These are phyloP conservation scores for Actenoides hombroni DNA, from an alignment of 2,113 vertebrate species.

Conservation along the genomic window DNA sequence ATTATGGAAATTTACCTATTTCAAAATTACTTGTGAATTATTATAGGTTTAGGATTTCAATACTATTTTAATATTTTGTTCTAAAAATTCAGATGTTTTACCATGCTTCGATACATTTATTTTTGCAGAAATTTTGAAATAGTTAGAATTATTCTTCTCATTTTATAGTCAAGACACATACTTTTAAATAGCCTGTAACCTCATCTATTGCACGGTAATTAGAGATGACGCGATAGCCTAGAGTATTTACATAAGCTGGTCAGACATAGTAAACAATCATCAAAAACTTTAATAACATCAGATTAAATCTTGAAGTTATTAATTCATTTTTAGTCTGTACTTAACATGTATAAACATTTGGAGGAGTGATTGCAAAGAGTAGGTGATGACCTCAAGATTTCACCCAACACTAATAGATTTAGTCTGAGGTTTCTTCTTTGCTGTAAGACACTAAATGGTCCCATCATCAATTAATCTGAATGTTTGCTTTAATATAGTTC, in stretches of 20 bases:
- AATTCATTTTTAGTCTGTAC: neutral
- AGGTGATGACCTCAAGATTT: neutral
- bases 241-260: neutral
- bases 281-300: neutral
- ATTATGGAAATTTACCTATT: neutral
- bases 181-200: neutral
- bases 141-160: neutral
- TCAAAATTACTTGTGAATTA: neutral
- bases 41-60: neutral
- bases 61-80: neutral
- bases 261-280: neutral
- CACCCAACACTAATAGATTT: neutral
- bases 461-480: neutral
- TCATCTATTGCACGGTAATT: neutral
- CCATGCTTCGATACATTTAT: neutral
- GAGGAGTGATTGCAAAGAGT: neutral
- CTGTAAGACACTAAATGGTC: neutral
- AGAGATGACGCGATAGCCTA: neutral
- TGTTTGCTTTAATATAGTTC: neutral
- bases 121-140: neutral
- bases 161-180: neutral
- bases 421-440: neutral
- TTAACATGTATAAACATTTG: neutral
- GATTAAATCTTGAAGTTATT: neutral
- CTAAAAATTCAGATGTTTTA: neutral